Evolutionary conservation across 2,113 vertebrate genomes (phyloP).

Genomic region (Oenanthe oenanthe): DNA sequence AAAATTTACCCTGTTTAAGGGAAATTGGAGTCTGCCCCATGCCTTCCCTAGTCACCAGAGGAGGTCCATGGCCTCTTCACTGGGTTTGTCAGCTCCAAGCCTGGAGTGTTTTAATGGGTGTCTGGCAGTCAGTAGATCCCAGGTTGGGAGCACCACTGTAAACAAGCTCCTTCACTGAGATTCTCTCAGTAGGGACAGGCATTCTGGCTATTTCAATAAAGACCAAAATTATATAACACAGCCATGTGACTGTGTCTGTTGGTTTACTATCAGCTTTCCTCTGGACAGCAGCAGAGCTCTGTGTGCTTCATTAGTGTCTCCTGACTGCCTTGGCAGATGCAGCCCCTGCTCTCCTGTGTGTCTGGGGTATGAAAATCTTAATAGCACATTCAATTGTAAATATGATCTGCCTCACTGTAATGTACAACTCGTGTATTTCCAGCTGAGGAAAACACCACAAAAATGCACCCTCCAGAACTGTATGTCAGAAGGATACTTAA

Average conservation of each 20-base stretch:
- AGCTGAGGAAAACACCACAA: constrained; percentile 26
- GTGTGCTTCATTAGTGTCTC: background rate
- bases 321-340: background rate
- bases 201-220: constrained; percentile 1
- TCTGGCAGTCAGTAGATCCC: background rate
- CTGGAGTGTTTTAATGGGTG: background rate
- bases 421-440: background rate
- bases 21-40: background rate
- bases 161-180: background rate
- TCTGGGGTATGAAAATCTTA: background rate
- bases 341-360: background rate
- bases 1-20: background rate
- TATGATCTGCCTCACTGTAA: background rate
- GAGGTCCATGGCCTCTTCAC: background rate
- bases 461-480: background rate
- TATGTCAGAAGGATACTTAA: background rate
- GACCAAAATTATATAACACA: background rate
- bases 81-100: background rate
- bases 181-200: background rate
- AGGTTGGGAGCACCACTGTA: background rate
- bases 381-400: background rate
- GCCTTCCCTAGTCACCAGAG: background rate
- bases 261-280: constrained; percentile 4
- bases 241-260: background rate
- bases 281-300: background rate